phyloP scores from a whole-genome alignment of 2,797 vertebrate genomes.

The Salarias fasciatus region DNA sequence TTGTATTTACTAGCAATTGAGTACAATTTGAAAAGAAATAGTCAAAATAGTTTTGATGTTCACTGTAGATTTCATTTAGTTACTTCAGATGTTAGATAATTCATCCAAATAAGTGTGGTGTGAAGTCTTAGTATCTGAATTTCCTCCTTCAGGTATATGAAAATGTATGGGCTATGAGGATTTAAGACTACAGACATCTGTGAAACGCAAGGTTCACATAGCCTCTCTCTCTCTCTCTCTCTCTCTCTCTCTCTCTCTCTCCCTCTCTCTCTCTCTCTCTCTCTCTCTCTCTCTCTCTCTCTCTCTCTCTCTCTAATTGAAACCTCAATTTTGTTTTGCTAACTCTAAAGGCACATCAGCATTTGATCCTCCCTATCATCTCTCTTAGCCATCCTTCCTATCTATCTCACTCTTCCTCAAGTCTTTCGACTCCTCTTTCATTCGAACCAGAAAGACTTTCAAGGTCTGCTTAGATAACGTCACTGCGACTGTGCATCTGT shows the following conservation, averaged over 20 bases:
- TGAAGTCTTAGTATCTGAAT: conserved; percentile 16
- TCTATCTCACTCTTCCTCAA: conserved; percentile 46
- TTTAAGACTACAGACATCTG: too few relatives aligned
- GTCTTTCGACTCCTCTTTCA: conserved; percentile 52
- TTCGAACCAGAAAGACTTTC: conserved; percentile 78
- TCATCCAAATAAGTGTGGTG: conserved; percentile 48
- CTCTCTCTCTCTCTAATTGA: too few relatives aligned
- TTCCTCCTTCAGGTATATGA: neutral
- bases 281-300: too few relatives aligned
- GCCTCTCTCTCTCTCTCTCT: too few relatives aligned
- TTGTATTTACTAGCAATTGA: too few relatives aligned
- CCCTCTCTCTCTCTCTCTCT: too few relatives aligned
- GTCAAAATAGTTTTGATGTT: conserved; percentile 13
- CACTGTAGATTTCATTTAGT: conserved; percentile 58
- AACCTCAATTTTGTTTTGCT: conserved; percentile 33
- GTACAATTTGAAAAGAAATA: too few relatives aligned
- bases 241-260: too few relatives aligned
- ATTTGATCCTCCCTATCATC: conserved; percentile 58
- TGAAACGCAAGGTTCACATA: too few relatives aligned
- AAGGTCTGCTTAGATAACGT: conserved; percentile 81
- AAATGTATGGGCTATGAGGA: too few relatives aligned
- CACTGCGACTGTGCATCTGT: conserved; percentile 82
- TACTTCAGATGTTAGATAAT: conserved; percentile 50
- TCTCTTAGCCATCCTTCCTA: conserved; percentile 61
- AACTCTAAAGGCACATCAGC: conserved; percentile 27